A percentile compares a stretch with the other conserved stretches of the same genome.
Conservation (phyloP, 2,797 vertebrate genomes). For the Gallinago nigripennis region DNA sequence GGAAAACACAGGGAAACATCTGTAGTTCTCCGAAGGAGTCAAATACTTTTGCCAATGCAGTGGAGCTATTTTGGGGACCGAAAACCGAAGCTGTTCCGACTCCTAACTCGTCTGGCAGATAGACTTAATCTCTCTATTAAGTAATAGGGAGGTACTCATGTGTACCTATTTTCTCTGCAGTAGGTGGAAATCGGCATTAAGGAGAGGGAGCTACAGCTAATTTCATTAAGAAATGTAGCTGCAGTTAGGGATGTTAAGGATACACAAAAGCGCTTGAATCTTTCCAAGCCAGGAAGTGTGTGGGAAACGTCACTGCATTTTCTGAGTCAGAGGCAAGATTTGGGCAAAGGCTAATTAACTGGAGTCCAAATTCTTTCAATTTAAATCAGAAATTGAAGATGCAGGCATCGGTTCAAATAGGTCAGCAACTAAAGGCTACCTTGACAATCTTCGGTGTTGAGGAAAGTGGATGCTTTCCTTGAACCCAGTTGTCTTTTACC, state of each 20-base stretch:
- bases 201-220: not conserved
- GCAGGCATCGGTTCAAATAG: not conserved
- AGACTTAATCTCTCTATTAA: too few relatives aligned
- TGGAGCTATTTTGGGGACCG: not conserved
- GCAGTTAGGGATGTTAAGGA: not conserved
- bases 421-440: not conserved
- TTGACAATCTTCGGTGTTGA: not conserved
- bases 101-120: not conserved
- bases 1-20: not conserved
- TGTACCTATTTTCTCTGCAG: not conserved
- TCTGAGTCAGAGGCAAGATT: not conserved
- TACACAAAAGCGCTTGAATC: not conserved
- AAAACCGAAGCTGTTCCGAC: not conserved
- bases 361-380: not conserved
- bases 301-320: not conserved
- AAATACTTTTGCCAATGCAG: not conserved
- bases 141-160: rapidly evolving
- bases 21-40: not conserved
- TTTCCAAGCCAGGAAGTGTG: not conserved
- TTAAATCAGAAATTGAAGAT: not conserved
- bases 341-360: not conserved
- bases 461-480: not conserved
- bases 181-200: not conserved
- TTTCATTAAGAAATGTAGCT: not conserved
- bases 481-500: not conserved